Percentiles rank a stretch among this genome's conserved stretches.
Conservation (phyloP, 2,113 vertebrate species). For the Protomyctophum bolini region DNA sequence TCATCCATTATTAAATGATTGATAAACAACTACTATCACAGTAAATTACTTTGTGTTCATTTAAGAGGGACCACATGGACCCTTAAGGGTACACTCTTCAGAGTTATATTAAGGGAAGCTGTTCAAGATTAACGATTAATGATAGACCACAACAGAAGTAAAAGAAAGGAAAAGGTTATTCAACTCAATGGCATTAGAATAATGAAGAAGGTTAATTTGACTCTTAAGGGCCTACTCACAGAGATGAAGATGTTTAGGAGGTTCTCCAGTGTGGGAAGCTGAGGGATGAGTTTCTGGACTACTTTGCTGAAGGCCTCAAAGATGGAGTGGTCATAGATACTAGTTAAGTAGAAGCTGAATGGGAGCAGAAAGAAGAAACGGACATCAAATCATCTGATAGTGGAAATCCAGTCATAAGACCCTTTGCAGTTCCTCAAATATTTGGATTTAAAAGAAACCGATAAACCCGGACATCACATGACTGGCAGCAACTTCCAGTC, state of each 20-base stretch:
- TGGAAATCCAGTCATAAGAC: constrained; percentile 1
- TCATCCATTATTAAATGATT: background rate
- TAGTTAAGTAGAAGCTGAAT: constrained; percentile 97
- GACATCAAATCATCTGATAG: background rate
- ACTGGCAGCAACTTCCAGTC: background rate
- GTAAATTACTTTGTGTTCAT: too few relatives aligned
- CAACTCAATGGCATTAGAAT: too few relatives aligned
- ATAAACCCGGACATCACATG: constrained; percentile 37
- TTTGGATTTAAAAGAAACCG: constrained; percentile 32
- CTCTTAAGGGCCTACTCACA: constrained; percentile 78
- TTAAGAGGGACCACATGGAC: too few relatives aligned
- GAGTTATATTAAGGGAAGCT: too few relatives aligned
- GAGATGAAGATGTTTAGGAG: constrained; percentile 99
- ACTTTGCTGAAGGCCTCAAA: constrained; percentile 99
- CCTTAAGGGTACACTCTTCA: too few relatives aligned
- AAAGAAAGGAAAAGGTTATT: too few relatives aligned
- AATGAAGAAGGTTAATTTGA: too few relatives aligned
- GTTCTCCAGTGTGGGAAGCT: constrained; percentile 97
- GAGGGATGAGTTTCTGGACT: constrained; percentile 99
- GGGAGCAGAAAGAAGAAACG: constrained; percentile 29
- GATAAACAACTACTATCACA: background rate
- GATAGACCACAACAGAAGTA: too few relatives aligned
- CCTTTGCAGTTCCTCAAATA: constrained; percentile 54
- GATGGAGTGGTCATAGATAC: constrained; percentile 99
- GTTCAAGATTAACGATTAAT: too few relatives aligned